These are phyloP conservation scores for Muscicapa comitata DNA, from an alignment of 2,797 vertebrate species.

Conservation along the genomic window DNA sequence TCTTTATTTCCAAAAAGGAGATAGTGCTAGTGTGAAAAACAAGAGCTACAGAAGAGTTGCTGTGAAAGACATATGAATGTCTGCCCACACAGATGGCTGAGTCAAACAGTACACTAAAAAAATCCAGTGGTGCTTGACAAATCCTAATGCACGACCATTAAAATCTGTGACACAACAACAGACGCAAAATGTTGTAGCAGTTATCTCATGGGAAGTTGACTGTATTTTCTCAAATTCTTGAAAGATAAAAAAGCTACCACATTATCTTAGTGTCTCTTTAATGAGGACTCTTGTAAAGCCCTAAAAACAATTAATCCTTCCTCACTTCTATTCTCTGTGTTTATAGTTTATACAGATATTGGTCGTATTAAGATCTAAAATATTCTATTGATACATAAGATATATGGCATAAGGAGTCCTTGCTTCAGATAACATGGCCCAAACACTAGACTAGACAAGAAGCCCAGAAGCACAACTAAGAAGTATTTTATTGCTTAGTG, in stretches of 20 bases:
- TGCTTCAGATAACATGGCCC: neutral
- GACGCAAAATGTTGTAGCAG: neutral
- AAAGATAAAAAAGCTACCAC: neutral
- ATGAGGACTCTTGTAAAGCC: neutral
- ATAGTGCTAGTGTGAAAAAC: neutral
- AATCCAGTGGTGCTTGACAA: constrained; percentile 7
- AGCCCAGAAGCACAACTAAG: neutral
- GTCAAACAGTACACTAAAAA: constrained; percentile 2
- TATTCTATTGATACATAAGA: neutral
- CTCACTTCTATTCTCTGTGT: accelerated
- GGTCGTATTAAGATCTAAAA: neutral
- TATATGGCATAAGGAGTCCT: neutral
- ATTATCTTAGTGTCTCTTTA: neutral
- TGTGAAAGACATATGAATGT: constrained; percentile 28
- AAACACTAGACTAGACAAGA: neutral
- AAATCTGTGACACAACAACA: neutral
- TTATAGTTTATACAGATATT: neutral
- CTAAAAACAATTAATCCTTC: neutral
- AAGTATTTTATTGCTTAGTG: neutral
- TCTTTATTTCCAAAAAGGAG: neutral
- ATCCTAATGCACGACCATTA: neutral
- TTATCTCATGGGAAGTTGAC: neutral
- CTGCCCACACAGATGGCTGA: constrained; percentile 28
- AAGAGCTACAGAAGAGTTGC: neutral
- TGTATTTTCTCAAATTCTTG: neutral